Conservation (phyloP, 2,888 invertebrate species). For the Isoperla grammatica region DNA sequence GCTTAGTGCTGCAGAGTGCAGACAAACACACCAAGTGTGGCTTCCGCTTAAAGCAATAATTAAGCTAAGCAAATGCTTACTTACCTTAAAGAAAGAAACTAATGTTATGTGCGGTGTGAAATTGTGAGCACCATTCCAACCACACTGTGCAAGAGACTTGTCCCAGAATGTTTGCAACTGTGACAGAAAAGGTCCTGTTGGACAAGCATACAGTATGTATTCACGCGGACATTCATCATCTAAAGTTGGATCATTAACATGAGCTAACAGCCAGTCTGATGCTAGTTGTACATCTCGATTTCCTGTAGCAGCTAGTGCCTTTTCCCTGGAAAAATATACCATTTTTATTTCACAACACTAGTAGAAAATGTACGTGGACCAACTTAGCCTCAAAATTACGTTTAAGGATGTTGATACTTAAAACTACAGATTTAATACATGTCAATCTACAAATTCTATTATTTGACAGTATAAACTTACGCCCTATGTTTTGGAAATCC, state of each 20-base stretch:
- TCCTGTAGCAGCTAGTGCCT: slow-evolving; percentile 85
- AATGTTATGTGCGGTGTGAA: slow-evolving; percentile 87
- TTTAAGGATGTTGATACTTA: slow-evolving; percentile 2
- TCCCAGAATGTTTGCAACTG: slow-evolving; percentile 73
- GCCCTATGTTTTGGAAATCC: slow-evolving; percentile 84
- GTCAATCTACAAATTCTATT: background rate
- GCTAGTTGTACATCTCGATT: slow-evolving; percentile 82
- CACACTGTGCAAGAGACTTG: slow-evolving; percentile 64
- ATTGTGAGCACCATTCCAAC: slow-evolving; percentile 89
- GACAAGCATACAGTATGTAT: slow-evolving; percentile 83
- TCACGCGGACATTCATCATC: slow-evolving; percentile 74
- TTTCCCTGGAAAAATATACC: slow-evolving; percentile 56
- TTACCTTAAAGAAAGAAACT: slow-evolving; percentile 82
- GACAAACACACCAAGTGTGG: no score
- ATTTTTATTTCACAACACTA: no score
- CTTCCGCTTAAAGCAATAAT: no score
- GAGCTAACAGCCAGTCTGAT: slow-evolving; percentile 85
- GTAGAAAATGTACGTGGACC: no score
- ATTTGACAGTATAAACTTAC: slow-evolving; percentile 53
- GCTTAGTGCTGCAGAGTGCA: no score
- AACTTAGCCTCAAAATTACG: slow-evolving; percentile 14
- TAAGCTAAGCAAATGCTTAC: no score
- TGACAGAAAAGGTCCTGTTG: slow-evolving; percentile 66
- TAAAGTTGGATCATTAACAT: slow-evolving; percentile 76
- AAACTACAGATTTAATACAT: background rate